Evolutionary conservation across 2,888 invertebrate genomes (phyloP).

Genomic region (Melanostoma mellinum): DNA sequence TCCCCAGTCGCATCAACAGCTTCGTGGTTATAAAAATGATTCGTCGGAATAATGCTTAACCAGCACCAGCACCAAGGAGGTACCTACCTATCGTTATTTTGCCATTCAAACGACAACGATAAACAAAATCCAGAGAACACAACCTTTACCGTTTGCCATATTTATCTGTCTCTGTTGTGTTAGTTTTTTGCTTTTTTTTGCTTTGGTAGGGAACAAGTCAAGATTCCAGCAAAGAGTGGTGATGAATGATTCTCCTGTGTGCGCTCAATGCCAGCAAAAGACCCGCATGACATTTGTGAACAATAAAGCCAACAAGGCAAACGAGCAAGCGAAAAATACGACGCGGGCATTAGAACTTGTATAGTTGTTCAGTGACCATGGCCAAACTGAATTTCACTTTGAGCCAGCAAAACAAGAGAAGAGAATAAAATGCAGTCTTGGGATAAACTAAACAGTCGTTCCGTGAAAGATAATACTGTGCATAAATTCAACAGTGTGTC

Average conservation of each 20-base stretch:
- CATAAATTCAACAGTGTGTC: background rate
- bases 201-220: slow-evolving; percentile 8
- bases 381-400: slow-evolving; percentile 56
- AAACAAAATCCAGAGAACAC: slow-evolving; percentile 11
- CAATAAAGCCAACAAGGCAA: slow-evolving; percentile 7
- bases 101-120: background rate
- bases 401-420: slow-evolving; percentile 23
- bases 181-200: background rate
- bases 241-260: slow-evolving; percentile 51
- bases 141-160: slow-evolving; percentile 3
- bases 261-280: slow-evolving; percentile 36
- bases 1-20: background rate
- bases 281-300: slow-evolving; percentile 58
- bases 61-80: background rate
- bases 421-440: slow-evolving; percentile 31
- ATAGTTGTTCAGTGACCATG: slow-evolving; percentile 39
- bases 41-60: background rate
- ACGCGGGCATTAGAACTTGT: background rate
- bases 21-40: slow-evolving; percentile 2
- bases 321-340: slow-evolving; percentile 2
- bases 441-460: slow-evolving; percentile 7
- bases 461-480: slow-evolving; percentile 12
- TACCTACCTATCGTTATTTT: background rate
- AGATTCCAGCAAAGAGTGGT: slow-evolving; percentile 29
- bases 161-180: background rate